Evolutionary conservation across 30 jellyfish, hydroid and myxozoan species (phyloP).

Genomic region (Cassiopea xamachana): DNA sequence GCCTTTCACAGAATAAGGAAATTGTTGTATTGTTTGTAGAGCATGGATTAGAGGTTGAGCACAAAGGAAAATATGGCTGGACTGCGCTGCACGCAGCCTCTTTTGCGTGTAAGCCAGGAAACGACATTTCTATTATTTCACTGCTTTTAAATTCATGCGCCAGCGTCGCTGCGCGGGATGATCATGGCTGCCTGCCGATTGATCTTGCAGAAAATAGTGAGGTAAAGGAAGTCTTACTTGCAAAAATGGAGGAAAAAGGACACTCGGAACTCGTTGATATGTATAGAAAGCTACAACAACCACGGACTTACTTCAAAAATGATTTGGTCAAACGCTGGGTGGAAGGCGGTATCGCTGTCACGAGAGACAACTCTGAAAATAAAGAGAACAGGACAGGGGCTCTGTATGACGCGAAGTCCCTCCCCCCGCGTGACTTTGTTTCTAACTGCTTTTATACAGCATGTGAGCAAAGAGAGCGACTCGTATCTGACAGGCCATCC

Average conservation of each 20-base stretch:
- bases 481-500: constrained; percentile 10
- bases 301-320: neutral
- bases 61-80: constrained; percentile 75
- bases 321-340: neutral
- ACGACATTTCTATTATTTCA: constrained; percentile 9
- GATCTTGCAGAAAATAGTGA: constrained; percentile 50
- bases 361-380: neutral
- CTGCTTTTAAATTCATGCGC: constrained; percentile 71
- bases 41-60: constrained; percentile 58
- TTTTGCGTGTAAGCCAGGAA: constrained; percentile 13
- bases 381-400: neutral
- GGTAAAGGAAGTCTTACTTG: constrained; percentile 21
- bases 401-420: neutral
- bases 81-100: constrained; percentile 80
- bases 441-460: constrained; percentile 16
- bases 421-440: neutral
- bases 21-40: constrained; percentile 46
- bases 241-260: constrained; percentile 41
- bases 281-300: constrained; percentile 29
- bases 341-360: neutral
- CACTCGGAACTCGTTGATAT: constrained; percentile 36
- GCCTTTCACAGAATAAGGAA: constrained; percentile 31
- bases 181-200: constrained; percentile 70
- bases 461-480: constrained; percentile 42
- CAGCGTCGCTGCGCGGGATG: constrained; percentile 64